Percentiles rank a stretch among this genome's conserved stretches.
Conservation (phyloP, 2,888 invertebrate species). For the Bibio marci region DNA sequence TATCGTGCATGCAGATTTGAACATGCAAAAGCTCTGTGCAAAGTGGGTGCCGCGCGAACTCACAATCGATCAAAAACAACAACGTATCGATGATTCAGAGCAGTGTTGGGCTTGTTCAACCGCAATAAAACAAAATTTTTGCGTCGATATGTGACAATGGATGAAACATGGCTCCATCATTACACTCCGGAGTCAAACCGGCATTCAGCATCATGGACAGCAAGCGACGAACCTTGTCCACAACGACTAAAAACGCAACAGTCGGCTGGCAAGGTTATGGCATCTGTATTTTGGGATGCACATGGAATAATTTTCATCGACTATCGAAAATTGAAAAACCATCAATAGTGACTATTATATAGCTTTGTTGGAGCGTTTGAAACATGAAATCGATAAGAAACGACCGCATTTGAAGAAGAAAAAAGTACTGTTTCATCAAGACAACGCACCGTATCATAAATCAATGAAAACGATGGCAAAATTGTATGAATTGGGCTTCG, state of each 20-base stretch:
- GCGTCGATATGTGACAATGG: too few relatives aligned
- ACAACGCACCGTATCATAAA: constrained; percentile 2
- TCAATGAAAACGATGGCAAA: constrained; percentile 4
- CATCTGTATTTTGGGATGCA: constrained; percentile 18
- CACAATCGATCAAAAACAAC: too few relatives aligned
- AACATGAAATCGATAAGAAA: constrained; percentile 13
- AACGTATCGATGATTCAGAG: too few relatives aligned
- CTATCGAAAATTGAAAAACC: constrained; percentile 16
- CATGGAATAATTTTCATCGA: constrained; percentile 16
- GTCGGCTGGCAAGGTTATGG: constrained; percentile 17
- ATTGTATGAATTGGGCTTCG: constrained; percentile 4
- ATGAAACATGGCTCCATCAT: too few relatives aligned
- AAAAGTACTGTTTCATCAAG: constrained; percentile 7
- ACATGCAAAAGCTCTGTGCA: too few relatives aligned
- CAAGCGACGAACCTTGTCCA: background rate
- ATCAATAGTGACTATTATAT: constrained; percentile 13
- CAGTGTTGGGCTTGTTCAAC: too few relatives aligned
- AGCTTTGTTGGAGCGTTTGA: constrained; percentile 13
- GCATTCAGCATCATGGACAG: too few relatives aligned
- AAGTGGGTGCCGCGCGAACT: too few relatives aligned
- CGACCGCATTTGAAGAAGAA: constrained; percentile 12
- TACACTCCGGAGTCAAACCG: too few relatives aligned
- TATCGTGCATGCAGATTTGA: too few relatives aligned
- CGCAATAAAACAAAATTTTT: too few relatives aligned
- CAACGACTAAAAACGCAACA: constrained; percentile 9